These are phyloP conservation scores for Acipenser transmontanus DNA, from an alignment of 2,797 vertebrate species.

Conservation along the genomic window DNA sequence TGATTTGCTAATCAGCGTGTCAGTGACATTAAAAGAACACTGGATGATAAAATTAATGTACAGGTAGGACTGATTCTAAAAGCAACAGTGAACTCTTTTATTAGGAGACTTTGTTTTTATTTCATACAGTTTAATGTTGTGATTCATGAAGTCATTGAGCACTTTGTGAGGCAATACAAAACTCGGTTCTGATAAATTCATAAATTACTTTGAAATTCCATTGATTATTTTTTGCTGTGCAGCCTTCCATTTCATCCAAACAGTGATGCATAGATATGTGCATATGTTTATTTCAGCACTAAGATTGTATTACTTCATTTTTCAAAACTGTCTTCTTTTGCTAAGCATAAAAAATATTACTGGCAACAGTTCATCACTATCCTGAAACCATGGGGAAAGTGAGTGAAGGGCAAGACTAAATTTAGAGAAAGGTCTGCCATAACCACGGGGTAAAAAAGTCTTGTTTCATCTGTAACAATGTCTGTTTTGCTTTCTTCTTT, in stretches of 20 bases:
- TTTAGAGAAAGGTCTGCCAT: slow-evolving; percentile 49
- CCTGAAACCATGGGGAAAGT: slow-evolving; percentile 23
- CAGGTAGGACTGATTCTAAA: too few relatives aligned
- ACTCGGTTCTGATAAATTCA: too few relatives aligned
- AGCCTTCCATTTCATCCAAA: slow-evolving; percentile 20
- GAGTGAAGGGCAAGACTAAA: slow-evolving; percentile 47
- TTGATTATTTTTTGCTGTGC: slow-evolving; percentile 18
- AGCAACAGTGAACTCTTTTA: too few relatives aligned
- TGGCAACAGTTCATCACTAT: slow-evolving; percentile 34
- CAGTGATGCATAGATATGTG: slow-evolving; percentile 46
- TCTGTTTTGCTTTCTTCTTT: slow-evolving; percentile 9
- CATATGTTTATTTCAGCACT: slow-evolving; percentile 30
- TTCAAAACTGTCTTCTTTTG: slow-evolving; percentile 22
- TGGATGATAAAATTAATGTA: too few relatives aligned
- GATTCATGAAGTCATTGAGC: too few relatives aligned
- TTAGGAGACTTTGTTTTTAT: too few relatives aligned
- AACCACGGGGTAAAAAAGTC: slow-evolving; percentile 34
- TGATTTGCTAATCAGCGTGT: too few relatives aligned
- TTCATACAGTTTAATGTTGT: too few relatives aligned
- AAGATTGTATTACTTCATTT: slow-evolving; percentile 21
- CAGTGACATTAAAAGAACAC: too few relatives aligned
- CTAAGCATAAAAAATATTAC: slow-evolving; percentile 25
- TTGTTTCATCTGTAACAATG: slow-evolving; percentile 23
- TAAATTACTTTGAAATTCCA: too few relatives aligned
- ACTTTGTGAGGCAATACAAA: too few relatives aligned